Percentiles rank a stretch among this genome's conserved stretches.
Evolutionary conservation across 2,888 invertebrate genomes (phyloP).

Genomic region (Pantelozetes paolii): DNA sequence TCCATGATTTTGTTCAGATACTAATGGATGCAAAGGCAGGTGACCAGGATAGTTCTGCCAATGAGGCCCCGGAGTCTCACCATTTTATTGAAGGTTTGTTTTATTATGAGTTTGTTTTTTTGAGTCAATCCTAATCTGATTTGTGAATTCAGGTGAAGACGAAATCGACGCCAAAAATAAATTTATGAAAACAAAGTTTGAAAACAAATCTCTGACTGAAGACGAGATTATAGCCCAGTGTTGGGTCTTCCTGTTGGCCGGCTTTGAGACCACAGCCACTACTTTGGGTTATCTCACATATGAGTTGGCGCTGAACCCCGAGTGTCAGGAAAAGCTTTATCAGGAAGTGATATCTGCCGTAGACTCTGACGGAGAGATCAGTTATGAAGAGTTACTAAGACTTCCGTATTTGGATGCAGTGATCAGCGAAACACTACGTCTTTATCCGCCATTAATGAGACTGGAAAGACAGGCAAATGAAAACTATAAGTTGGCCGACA

Average conservation of each 20-base stretch:
- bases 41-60: not conserved
- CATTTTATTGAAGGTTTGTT: not conserved
- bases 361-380: slow-evolving; percentile 5
- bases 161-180: not conserved
- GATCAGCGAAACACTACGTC: slow-evolving; percentile 34
- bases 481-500: not conserved
- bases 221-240: slow-evolving; percentile 41
- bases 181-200: not conserved
- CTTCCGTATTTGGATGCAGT: slow-evolving; percentile 38
- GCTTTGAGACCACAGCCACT: slow-evolving; percentile 40
- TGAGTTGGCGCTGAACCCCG: slow-evolving; percentile 25
- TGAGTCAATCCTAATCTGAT: not conserved
- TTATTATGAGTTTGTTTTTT: not conserved
- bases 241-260: slow-evolving; percentile 40
- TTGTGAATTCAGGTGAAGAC: not conserved
- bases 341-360: slow-evolving; percentile 21
- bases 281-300: slow-evolving; percentile 21
- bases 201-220: slow-evolving; percentile 22
- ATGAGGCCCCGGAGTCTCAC: not conserved
- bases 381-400: slow-evolving; percentile 18
- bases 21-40: slow-evolving; percentile 17
- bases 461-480: not conserved
- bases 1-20: slow-evolving; percentile 33
- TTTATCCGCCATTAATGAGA: not conserved
- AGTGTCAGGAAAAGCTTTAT: slow-evolving; percentile 37